Conservation (phyloP, 2,113 vertebrate genomes). For the Oryzias javanicus region DNA sequence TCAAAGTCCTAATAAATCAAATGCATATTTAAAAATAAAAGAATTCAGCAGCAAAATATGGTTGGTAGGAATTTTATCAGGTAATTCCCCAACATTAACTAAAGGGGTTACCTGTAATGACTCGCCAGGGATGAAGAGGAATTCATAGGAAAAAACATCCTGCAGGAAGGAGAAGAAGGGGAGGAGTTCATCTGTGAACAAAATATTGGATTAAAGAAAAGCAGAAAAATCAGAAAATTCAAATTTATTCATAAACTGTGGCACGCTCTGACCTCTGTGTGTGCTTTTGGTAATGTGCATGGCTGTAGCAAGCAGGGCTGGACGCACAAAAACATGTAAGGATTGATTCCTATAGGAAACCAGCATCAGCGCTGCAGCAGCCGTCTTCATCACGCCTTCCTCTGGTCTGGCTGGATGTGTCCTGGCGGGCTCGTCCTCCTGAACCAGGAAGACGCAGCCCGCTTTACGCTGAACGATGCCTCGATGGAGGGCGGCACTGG, state of each 20-base stretch:
- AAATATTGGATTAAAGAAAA: not conserved
- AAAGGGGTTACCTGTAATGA: constrained; percentile 76
- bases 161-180: constrained; percentile 84
- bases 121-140: constrained; percentile 87
- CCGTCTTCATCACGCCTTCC: constrained; percentile 69
- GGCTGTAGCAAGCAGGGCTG: constrained; percentile 82
- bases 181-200: constrained; percentile 83
- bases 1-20: constrained; percentile 88
- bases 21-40: not conserved
- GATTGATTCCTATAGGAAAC: constrained; percentile 90
- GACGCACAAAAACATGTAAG: constrained; percentile 85
- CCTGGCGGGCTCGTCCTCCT: constrained; percentile 54
- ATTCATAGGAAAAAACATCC: constrained; percentile 86
- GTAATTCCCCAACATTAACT: not conserved
- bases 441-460: constrained; percentile 76
- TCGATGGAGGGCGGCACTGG: constrained; percentile 78
- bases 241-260: not conserved
- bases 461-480: constrained; percentile 70
- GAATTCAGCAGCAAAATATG: not conserved
- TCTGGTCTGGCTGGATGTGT: constrained; percentile 52
- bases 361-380: constrained; percentile 81
- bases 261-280: constrained; percentile 76
- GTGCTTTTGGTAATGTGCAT: constrained; percentile 71
- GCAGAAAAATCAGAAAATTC: not conserved
- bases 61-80: no score